These are phyloP conservation scores for Rhodinocichla rosea DNA, from an alignment of 2,113 vertebrate genomes.

Conservation along the genomic window DNA sequence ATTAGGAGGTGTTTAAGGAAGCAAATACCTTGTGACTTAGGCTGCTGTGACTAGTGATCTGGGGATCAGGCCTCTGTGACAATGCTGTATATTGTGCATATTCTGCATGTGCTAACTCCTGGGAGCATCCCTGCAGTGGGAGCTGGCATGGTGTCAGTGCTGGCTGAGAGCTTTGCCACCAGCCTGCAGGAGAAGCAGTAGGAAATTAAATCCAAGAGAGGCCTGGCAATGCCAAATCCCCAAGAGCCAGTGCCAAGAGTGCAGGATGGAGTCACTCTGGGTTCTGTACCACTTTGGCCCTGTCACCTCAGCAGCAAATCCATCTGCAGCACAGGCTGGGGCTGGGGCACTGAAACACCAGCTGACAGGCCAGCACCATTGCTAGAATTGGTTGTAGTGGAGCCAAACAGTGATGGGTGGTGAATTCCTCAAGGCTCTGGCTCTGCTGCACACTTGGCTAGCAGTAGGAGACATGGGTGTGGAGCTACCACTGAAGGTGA, in stretches of 20 bases:
- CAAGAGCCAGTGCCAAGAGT: no score
- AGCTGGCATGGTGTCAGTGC: background rate
- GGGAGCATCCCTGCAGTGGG: background rate
- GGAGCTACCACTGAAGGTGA: background rate
- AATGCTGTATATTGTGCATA: background rate
- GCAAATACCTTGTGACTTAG: background rate
- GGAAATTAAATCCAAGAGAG: background rate
- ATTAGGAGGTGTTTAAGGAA: background rate
- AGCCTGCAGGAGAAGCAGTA: background rate
- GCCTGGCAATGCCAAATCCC: background rate
- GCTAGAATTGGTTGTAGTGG: background rate
- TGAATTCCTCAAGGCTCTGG: background rate
- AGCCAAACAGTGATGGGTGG: background rate
- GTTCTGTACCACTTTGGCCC: rapidly evolving
- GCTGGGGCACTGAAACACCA: background rate
- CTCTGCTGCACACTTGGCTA: background rate
- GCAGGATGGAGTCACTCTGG: background rate
- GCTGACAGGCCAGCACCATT: background rate
- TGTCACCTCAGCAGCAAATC: background rate
- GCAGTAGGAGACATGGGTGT: background rate
- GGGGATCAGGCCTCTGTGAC: background rate
- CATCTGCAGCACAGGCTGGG: background rate
- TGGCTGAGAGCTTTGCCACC: background rate
- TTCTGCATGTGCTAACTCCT: background rate
- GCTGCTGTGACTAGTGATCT: background rate